Percentiles rank a stretch among this genome's conserved stretches.
Evolutionary conservation across 2,113 vertebrate genomes (phyloP).

Genomic region (Odontophorus gujanensis): DNA sequence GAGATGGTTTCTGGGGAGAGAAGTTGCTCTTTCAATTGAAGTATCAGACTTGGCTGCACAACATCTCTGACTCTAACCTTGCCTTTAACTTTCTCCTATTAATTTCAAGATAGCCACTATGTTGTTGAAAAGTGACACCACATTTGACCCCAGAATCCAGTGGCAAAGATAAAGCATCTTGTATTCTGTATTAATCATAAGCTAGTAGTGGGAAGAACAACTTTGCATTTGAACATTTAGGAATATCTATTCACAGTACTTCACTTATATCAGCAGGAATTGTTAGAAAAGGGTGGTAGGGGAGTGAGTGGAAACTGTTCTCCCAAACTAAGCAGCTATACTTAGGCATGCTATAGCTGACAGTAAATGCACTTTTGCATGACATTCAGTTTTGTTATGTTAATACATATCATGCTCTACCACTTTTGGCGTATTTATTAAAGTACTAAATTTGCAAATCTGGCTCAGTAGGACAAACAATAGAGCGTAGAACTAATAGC

Average conservation of each 20-base stretch:
- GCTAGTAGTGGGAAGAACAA: background rate
- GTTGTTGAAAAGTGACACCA: conserved; percentile 3
- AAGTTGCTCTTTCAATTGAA: background rate
- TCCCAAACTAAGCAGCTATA: conserved; percentile 6
- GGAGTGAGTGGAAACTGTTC: background rate
- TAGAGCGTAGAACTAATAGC: background rate
- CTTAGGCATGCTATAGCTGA: background rate
- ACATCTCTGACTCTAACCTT: conserved; percentile 26
- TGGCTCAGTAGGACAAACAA: background rate
- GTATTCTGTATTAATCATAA: background rate
- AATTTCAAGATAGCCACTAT: conserved; percentile 26
- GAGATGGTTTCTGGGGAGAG: background rate
- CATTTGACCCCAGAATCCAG: conserved; percentile 1
- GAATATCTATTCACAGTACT: background rate
- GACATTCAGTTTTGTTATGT: background rate
- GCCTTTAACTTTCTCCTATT: conserved; percentile 29
- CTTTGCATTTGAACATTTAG: background rate
- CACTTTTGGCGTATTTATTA: background rate
- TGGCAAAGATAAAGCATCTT: background rate
- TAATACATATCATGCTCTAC: background rate
- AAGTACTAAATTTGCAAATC: background rate
- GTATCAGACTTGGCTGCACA: conserved; percentile 7
- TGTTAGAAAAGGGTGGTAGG: accelerated
- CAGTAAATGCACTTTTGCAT: background rate
- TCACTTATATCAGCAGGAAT: background rate